phyloP scores from a whole-genome alignment of 1,140 invertebrate species.

The Rhysida immarginata region DNA sequence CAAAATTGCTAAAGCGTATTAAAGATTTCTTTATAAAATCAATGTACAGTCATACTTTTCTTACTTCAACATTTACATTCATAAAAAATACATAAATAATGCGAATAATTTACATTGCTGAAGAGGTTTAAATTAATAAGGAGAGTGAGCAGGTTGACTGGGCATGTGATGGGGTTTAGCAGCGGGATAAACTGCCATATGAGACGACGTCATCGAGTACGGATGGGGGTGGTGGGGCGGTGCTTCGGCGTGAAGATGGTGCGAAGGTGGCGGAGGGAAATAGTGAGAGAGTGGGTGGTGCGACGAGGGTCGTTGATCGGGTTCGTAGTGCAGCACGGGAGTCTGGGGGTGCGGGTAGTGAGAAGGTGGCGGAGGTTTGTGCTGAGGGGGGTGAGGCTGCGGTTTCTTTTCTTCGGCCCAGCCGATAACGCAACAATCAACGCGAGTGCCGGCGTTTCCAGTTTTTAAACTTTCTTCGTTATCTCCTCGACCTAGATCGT shows the following conservation, averaged over 20 bases:
- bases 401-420: background rate
- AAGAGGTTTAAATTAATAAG: too few relatives aligned
- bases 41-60: too few relatives aligned
- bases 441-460: constrained; percentile 36
- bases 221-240: background rate
- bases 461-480: constrained; percentile 32
- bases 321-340: background rate
- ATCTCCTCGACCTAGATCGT: constrained; percentile 37
- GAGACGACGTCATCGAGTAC: too few relatives aligned
- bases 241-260: background rate
- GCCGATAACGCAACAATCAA: constrained; percentile 37
- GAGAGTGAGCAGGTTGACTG: too few relatives aligned
- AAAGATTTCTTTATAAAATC: too few relatives aligned
- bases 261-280: background rate
- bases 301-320: background rate
- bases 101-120: too few relatives aligned
- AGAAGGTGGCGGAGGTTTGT: background rate
- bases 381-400: background rate
- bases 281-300: background rate
- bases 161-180: too few relatives aligned
- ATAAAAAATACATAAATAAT: too few relatives aligned
- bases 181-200: too few relatives aligned
- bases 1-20: too few relatives aligned
- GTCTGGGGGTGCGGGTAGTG: background rate
- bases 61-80: too few relatives aligned